Evolutionary conservation across 2,888 invertebrate species (phyloP), one percentile per base, ranked within the genome.

Genomic region (Caenorhabditis zanzibari): DNA sequence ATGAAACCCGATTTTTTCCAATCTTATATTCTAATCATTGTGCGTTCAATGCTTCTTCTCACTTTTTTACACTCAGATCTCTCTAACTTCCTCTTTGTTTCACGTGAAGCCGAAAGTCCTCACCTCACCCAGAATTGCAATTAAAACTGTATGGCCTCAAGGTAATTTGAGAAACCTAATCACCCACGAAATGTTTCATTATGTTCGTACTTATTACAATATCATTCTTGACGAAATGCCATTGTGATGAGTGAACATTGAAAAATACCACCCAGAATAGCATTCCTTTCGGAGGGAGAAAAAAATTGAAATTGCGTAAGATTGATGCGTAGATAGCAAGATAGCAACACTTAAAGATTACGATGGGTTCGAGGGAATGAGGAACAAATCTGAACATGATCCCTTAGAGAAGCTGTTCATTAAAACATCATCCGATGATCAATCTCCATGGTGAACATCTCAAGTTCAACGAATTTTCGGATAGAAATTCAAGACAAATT

Each of bases 261-360:
- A 22, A 61, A 41, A 19, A 61, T 41, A 61, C 61, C 61, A 6
- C 61, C 61, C 61, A 61, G 38, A 19, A 35, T 61, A 24, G 22
- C 24, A 61, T 61, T 61, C 61, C 41, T 12, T 54, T 19, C 7
- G 19, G 7, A 10, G 14, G 19, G 19, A 47, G 47, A 32, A 35
- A 19, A 59, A 61, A 41, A 61, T 61, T 61, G 61, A 61, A 61
- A 61, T 61, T 61, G 61, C 61, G 61, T 61, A 61, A 61, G 61
- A 61, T 54, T 26, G 41, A 41, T 47, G 6, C 5, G 47, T n/a
- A 49, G 49, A 49, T 49, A 59, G 38, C 38, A 12, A 49, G 49
- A 49, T 49, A 59, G 38, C 38, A 12, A 38, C 19, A 22, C 38
- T 41, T 16, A 12, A 41, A 19, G 41, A 61, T 16, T 41, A 61